Base-by-base conservation (phyloP, 2,888 invertebrate species). In the Eupithecia dodoneata region DNA sequence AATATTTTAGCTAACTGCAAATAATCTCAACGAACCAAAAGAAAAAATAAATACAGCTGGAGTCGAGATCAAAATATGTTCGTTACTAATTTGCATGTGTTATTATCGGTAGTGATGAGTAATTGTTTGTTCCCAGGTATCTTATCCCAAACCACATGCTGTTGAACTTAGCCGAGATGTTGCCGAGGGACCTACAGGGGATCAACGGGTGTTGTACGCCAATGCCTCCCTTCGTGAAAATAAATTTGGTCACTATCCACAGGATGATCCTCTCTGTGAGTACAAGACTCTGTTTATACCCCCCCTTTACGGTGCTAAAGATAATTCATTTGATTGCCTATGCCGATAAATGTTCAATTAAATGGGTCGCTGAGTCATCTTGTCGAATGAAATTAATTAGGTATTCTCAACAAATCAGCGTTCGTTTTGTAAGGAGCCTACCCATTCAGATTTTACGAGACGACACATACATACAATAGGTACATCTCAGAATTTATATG, bases 141-240 rank as follows among this genome's bases (percentile, higher is more conserved):
- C 97, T 99, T 71, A 94, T 99, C 77, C 99, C 99, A 0, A 99
- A 99, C 92, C 99, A 99, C 91, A 99, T 99, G 99, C 90, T 99
- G 92, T 88, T 99, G 74, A 97, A 98, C 88, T 97, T 99, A 78
- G 96, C 98, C 0, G 98, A 99, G 91, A 95, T 96, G 41, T 90
- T 99, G 78, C 99, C 99, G 0, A 96, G 98, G 74, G 99, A 99
- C 94, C 96, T 98, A 95, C 98, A 99, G 87, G 99, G 99, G 2
- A 97, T 99, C 78, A 91, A 98, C 78, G 98, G 99, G 0, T 98
- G 98, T 86, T 99, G 99, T 89, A 97, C 97, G 89, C 99, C 99
- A 0, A 97, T 99, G 84, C 99, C 99, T 10, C 98, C 98, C 10
- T 94, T 93, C 85, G 86, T 94, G 81, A 92, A 90, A 73, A 91